Evolutionary conservation across 92 coral and sea anemone genomes (phyloP).

Genomic region (Heteractis magnifica): DNA sequence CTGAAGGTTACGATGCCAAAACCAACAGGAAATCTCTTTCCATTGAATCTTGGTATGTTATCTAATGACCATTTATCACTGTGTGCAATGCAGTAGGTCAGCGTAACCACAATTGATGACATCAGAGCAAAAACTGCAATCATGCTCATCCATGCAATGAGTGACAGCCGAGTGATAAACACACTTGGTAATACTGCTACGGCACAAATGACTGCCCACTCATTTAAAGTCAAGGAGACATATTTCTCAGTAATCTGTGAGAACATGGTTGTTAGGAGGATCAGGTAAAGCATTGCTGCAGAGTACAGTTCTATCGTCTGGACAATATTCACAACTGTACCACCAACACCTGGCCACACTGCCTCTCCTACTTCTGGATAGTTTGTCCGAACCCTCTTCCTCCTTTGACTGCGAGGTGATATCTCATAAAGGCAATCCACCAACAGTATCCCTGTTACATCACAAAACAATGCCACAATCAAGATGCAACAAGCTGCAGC

Average conservation of each 20-base stretch:
- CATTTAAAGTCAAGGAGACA: constrained; percentile 54
- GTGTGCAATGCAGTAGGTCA: constrained; percentile 66
- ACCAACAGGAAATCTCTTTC: constrained; percentile 74
- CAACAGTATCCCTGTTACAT: constrained; percentile 78
- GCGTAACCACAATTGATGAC: constrained; percentile 69
- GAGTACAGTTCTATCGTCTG: constrained; percentile 80
- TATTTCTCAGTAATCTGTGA: constrained; percentile 69
- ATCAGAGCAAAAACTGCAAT: constrained; percentile 87
- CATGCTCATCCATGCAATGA: constrained; percentile 96
- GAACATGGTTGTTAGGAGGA: constrained; percentile 79
- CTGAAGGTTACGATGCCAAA: constrained; percentile 88
- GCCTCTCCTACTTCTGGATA: constrained; percentile 90
- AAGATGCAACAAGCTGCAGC: constrained; percentile 78
- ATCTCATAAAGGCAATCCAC: constrained; percentile 84
- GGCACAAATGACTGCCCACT: constrained; percentile 79
- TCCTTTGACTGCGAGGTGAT: constrained; percentile 77
- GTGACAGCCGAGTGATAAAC: constrained; percentile 74
- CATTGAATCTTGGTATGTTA: constrained; percentile 64
- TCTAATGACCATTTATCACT: constrained; percentile 50
- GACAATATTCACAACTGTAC: constrained; percentile 68
- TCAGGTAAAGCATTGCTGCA: constrained; percentile 76
- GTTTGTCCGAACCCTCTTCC: constrained; percentile 72
- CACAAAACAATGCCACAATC: constrained; percentile 80
- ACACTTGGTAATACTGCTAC: constrained; percentile 79
- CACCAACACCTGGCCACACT: constrained; percentile 93